A percentile compares a stretch with the other conserved stretches of the same genome.
Evolutionary conservation across 2,113 vertebrate species (phyloP).

Genomic region (Myodes glareolus): DNA sequence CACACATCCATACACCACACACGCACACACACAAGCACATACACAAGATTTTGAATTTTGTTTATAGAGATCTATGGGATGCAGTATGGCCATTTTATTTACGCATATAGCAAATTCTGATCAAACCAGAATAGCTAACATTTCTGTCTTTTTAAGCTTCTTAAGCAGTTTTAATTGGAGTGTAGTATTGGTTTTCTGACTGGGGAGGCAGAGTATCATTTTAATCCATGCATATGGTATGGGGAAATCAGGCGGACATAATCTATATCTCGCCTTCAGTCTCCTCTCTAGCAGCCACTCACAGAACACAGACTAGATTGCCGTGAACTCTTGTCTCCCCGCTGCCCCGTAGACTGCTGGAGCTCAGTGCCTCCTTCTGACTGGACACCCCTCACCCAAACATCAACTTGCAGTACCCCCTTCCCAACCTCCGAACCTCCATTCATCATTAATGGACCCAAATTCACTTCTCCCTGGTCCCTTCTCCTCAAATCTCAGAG

Average conservation of each 20-base stretch:
- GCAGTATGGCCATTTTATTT: not conserved
- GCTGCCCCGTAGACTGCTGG: fast-evolving
- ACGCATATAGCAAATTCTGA: not conserved
- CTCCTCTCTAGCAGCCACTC: not conserved
- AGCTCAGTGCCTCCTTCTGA: not conserved
- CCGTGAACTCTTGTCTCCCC: fast-evolving
- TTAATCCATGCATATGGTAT: fast-evolving
- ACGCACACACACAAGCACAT: not conserved
- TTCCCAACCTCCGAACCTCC: not conserved
- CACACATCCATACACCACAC: no score
- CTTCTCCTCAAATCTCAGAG: slow-evolving; percentile 54
- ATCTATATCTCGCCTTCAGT: not conserved
- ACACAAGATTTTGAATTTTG: not conserved
- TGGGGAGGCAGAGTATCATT: no score
- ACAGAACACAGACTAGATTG: not conserved
- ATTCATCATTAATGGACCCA: not conserved
- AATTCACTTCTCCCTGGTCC: slow-evolving; percentile 58
- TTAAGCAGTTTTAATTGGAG: not conserved
- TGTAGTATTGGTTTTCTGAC: not conserved
- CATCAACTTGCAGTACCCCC: no score
- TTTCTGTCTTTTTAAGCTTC: not conserved
- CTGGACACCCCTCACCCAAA: not conserved
- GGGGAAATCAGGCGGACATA: no score
- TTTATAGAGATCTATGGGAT: not conserved
- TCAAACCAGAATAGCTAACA: not conserved